phyloP scores from a whole-genome alignment of 2,888 invertebrate species.

The Meloe dianella region DNA sequence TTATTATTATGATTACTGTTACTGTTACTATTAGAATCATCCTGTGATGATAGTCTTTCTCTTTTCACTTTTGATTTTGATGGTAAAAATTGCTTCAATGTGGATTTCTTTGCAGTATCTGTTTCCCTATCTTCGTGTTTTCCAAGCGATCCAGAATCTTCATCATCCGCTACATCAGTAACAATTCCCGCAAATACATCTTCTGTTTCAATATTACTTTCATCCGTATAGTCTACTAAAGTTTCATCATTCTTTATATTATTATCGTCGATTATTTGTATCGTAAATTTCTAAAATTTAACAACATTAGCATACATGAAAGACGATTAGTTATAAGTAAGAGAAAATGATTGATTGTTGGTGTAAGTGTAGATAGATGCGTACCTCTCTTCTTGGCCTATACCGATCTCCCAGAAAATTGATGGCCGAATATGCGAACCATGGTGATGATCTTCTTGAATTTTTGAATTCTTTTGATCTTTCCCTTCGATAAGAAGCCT shows the following conservation, averaged over 20 bases:
- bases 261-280: not conserved
- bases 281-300: not conserved
- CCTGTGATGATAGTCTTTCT: not conserved
- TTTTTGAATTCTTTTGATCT: not conserved
- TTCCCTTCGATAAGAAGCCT: not conserved
- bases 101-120: not conserved
- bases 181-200: not conserved
- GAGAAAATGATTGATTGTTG: too few species aligned
- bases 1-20: not conserved
- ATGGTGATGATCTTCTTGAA: not conserved
- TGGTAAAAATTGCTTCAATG: not conserved
- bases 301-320: not conserved
- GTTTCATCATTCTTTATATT: not conserved
- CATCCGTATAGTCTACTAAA: not conserved
- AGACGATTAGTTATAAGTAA: too few species aligned
- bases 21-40: not conserved
- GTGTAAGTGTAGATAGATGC: too few species aligned
- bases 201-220: not conserved
- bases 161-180: not conserved
- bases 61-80: not conserved
- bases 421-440: not conserved
- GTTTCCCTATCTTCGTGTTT: not conserved
- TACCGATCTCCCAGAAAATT: not conserved
- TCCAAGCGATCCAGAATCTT: not conserved
- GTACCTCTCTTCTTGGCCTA: not conserved